phyloP scores from a whole-genome alignment of 2,113 vertebrate species.

The Anguilla japonica region DNA sequence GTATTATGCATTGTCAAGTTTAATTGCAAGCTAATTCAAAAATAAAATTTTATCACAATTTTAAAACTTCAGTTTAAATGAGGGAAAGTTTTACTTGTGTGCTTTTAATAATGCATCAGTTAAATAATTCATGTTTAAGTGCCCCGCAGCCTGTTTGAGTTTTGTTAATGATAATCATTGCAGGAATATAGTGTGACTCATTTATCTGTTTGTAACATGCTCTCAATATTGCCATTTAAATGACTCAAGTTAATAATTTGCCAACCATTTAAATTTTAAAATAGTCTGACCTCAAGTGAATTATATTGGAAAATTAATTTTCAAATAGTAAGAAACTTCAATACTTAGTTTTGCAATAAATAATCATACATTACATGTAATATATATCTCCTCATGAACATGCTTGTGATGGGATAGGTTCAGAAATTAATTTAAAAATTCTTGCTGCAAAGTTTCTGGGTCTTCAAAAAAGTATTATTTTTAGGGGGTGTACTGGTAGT shows the following conservation, averaged over 20 bases:
- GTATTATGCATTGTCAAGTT: slow-evolving; percentile 3
- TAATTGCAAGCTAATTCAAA: slow-evolving; percentile 10
- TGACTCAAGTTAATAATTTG: background rate
- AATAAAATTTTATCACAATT: background rate
- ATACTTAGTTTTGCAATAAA: too few relatives aligned
- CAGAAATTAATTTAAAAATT: too few relatives aligned
- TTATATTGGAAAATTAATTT: background rate
- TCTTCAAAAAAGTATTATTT: too few relatives aligned
- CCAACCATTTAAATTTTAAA: background rate
- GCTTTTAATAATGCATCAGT: slow-evolving; percentile 11
- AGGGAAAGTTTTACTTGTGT: background rate
- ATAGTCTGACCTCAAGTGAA: background rate
- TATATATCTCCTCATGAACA: too few relatives aligned
- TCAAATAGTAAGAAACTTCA: background rate
- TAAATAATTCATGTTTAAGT: slow-evolving; percentile 4
- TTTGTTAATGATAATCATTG: background rate
- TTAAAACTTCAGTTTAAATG: background rate
- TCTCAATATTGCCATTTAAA: background rate
- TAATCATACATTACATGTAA: too few relatives aligned
- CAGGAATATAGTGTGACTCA: background rate
- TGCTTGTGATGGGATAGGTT: too few relatives aligned
- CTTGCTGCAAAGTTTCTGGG: too few relatives aligned
- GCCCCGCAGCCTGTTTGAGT: background rate
- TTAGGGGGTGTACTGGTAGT: too few relatives aligned
- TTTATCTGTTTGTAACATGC: background rate